These are phyloP conservation scores for Phaethornis superciliosus DNA, from an alignment of 2,113 vertebrate genomes.

Conservation along the genomic window DNA sequence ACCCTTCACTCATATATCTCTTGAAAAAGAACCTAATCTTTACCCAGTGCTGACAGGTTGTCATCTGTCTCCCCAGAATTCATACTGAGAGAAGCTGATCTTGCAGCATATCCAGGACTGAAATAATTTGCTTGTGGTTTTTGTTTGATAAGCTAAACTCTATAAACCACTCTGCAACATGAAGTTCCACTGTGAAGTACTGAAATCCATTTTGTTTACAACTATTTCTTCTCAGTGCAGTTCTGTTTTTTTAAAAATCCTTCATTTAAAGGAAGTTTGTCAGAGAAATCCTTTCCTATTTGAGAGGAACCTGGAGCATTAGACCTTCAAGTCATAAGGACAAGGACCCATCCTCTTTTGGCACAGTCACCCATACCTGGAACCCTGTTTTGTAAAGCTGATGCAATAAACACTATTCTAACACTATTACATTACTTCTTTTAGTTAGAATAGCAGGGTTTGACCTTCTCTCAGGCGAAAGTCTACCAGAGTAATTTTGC, in stretches of 20 bases:
- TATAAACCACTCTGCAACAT: background rate
- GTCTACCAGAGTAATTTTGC: background rate
- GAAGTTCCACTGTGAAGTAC: background rate
- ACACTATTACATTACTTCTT: background rate
- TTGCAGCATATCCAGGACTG: background rate
- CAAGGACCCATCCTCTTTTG: background rate
- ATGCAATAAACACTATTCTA: background rate
- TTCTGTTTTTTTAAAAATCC: background rate
- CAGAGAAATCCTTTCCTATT: background rate
- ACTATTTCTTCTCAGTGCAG: background rate
- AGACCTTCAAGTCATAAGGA: background rate
- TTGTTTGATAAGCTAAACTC: background rate
- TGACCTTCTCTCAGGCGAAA: background rate
- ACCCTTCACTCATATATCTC: background rate
- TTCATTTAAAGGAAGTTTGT: background rate
- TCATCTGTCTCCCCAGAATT: background rate
- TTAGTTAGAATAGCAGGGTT: background rate
- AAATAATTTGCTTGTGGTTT: background rate
- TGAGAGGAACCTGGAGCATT: background rate
- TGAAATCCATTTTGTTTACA: background rate
- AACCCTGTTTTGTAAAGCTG: background rate
- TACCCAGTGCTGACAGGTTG: background rate
- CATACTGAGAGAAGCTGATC: background rate
- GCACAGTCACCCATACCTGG: background rate
- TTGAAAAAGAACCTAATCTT: background rate